phyloP scores from a whole-genome alignment of 2,113 vertebrate genomes.

The Archocentrus centrarchus region DNA sequence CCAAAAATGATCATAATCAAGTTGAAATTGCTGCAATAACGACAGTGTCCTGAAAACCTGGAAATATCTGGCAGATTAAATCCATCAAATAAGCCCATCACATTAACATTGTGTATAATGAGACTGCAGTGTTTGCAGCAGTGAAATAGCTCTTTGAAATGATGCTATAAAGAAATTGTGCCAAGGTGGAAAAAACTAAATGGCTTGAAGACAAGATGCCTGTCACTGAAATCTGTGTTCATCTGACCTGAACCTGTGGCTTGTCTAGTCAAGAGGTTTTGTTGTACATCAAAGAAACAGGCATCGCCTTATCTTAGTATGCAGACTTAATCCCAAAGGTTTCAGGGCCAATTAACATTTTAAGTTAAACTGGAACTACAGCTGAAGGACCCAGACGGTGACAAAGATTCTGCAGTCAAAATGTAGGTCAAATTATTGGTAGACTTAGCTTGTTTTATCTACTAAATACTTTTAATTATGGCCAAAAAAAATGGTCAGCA shows the following conservation, averaged over 20 bases:
- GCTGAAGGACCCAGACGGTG: background rate
- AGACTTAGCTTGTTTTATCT: background rate
- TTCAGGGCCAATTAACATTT: background rate
- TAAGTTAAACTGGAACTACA: background rate
- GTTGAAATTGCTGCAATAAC: background rate
- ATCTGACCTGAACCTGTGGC: background rate
- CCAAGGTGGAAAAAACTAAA: background rate
- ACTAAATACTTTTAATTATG: background rate
- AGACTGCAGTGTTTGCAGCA: background rate
- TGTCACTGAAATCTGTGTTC: background rate
- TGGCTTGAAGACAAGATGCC: background rate
- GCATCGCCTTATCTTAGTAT: too few species aligned
- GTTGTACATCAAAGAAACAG: background rate
- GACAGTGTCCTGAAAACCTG: background rate
- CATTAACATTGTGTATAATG: background rate
- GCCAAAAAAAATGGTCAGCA: background rate
- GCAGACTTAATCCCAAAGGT: background rate
- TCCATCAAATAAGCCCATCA: too few species aligned
- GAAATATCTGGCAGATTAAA: accelerated
- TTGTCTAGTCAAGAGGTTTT: background rate
- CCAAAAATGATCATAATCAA: accelerated
- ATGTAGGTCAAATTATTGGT: background rate
- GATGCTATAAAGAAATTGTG: background rate
- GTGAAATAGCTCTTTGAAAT: background rate
- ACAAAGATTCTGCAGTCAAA: background rate